phyloP scores from a whole-genome alignment of 2,888 invertebrate species.

The Lithophane leautieri region DNA sequence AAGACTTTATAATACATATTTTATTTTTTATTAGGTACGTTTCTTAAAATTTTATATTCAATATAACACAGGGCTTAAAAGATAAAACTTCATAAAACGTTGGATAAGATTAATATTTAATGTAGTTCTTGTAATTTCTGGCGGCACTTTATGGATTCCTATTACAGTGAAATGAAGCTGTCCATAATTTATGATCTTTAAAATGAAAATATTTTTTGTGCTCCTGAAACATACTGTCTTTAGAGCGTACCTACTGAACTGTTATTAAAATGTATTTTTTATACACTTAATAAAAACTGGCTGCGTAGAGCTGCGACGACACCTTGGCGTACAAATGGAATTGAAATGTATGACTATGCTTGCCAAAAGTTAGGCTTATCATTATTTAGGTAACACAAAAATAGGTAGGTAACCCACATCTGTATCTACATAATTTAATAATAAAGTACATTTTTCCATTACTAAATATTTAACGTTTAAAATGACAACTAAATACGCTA shows the following conservation, averaged over 20 bases:
- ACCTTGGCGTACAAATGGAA: neutral
- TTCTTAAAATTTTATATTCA: slow-evolving; percentile 7
- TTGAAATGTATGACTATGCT: slow-evolving; percentile 8
- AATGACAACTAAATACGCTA: neutral
- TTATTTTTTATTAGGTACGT: neutral
- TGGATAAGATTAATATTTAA: slow-evolving; percentile 52
- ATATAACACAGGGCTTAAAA: slow-evolving; percentile 21
- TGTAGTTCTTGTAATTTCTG: slow-evolving; percentile 65
- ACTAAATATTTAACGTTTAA: neutral
- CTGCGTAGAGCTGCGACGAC: slow-evolving; percentile 11
- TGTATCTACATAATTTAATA: neutral
- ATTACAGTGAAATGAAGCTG: slow-evolving; percentile 68
- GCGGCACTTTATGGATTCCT: slow-evolving; percentile 61
- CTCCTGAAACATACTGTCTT: slow-evolving; percentile 39
- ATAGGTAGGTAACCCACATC: neutral
- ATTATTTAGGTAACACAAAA: neutral
- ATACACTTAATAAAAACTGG: slow-evolving; percentile 28
- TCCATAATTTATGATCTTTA: slow-evolving; percentile 71
- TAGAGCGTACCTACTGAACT: slow-evolving; percentile 22
- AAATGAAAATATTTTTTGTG: slow-evolving; percentile 68
- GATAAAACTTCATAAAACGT: slow-evolving; percentile 33
- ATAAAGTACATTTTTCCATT: neutral
- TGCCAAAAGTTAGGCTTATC: neutral
- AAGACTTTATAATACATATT: too few species aligned
- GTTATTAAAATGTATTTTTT: slow-evolving; percentile 57